Percentiles rank a stretch among this genome's conserved stretches.
Conservation (phyloP, 2,113 vertebrate genomes). For the Zapus hudsonius region DNA sequence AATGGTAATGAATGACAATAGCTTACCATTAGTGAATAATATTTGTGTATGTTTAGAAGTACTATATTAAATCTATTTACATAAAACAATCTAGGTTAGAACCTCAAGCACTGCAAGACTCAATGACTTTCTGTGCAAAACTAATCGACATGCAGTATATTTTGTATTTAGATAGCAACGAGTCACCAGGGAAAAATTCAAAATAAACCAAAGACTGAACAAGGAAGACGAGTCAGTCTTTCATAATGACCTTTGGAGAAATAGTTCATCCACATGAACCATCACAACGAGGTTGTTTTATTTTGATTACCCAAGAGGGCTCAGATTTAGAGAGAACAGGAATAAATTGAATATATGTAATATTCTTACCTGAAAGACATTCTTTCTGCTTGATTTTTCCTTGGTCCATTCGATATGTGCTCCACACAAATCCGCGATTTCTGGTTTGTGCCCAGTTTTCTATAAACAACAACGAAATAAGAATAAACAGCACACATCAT, state of each 20-base stretch:
- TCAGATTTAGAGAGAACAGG: slow-evolving; percentile 39
- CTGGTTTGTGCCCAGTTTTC: slow-evolving; percentile 89
- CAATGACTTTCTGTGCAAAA: slow-evolving; percentile 77
- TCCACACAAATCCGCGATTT: slow-evolving; percentile 89
- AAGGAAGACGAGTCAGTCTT: slow-evolving; percentile 24
- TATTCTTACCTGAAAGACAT: slow-evolving; percentile 91
- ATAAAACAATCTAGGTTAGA: slow-evolving; percentile 81
- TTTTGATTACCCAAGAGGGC: slow-evolving; percentile 58
- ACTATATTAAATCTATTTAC: slow-evolving; percentile 83
- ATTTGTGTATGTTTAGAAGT: slow-evolving; percentile 86
- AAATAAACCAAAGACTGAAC: slow-evolving; percentile 43
- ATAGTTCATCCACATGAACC: slow-evolving; percentile 56
- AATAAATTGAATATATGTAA: slow-evolving; percentile 47
- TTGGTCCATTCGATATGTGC: slow-evolving; percentile 91
- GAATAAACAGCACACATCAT: slow-evolving; percentile 49
- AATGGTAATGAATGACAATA: slow-evolving; percentile 88
- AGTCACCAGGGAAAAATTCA: slow-evolving; percentile 65
- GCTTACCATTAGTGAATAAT: slow-evolving; percentile 85
- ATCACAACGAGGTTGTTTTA: slow-evolving; percentile 51
- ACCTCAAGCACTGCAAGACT: slow-evolving; percentile 81
- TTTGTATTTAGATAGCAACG: slow-evolving; percentile 78
- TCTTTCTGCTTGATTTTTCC: slow-evolving; percentile 93
- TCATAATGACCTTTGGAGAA: slow-evolving; percentile 65
- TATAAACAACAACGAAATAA: slow-evolving; percentile 74
- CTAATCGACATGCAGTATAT: slow-evolving; percentile 83